A percentile compares a stretch with the other conserved stretches of the same genome.
Conservation (phyloP, 1,140 invertebrate species). For the Caerostris darwini region DNA sequence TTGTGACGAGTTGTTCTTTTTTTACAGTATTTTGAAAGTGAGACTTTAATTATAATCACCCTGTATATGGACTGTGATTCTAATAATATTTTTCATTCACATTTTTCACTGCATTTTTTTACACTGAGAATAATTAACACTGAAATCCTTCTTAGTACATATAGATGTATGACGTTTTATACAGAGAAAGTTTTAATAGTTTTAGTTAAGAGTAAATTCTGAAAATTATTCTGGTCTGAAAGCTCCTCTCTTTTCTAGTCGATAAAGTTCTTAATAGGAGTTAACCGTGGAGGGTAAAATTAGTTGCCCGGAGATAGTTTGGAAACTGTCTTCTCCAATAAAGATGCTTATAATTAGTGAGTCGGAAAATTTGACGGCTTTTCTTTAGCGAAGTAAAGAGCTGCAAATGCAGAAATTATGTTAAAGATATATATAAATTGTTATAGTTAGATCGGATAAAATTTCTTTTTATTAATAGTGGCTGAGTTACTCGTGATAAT, state of each 20-base stretch:
- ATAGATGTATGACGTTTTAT: too few relatives aligned
- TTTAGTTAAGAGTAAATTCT: neutral
- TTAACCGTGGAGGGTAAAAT: neutral
- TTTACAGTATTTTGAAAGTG: too few relatives aligned
- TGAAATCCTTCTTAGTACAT: too few relatives aligned
- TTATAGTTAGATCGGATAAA: too few relatives aligned
- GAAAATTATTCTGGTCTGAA: neutral
- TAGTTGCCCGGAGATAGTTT: neutral
- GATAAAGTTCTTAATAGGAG: neutral
- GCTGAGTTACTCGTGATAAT: too few relatives aligned
- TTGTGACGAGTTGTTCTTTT: too few relatives aligned
- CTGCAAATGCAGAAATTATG: neutral
- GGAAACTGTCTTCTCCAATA: conserved; percentile 7
- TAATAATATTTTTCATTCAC: too few relatives aligned
- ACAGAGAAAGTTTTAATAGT: neutral
- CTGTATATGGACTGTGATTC: too few relatives aligned
- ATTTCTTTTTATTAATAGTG: too few relatives aligned
- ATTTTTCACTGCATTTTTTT: neutral
- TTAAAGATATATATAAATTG: too few relatives aligned
- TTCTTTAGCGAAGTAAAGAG: neutral
- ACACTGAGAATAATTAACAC: neutral
- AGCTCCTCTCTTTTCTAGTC: neutral
- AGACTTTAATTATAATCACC: too few relatives aligned
- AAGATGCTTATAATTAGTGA: neutral
- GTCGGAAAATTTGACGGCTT: neutral